Evolutionary conservation across 2,888 invertebrate genomes (phyloP).

Genomic region (Willowsia nigromaculata): DNA sequence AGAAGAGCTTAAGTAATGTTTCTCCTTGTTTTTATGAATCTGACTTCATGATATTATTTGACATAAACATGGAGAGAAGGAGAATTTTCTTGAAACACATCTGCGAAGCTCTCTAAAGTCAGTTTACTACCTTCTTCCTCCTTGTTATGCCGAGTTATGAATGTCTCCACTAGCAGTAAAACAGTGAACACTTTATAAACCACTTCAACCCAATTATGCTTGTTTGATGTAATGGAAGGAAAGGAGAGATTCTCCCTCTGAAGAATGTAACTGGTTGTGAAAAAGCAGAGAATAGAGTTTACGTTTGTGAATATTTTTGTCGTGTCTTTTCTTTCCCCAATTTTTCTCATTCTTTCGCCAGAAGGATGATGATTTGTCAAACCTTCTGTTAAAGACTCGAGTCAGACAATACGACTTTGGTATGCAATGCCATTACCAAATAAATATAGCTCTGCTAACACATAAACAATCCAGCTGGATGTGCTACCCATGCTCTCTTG

Average conservation of each 20-base stretch:
- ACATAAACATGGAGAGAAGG: neutral
- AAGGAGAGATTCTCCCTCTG: too few species aligned
- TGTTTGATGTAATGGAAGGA: neutral
- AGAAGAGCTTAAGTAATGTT: conserved; percentile 26
- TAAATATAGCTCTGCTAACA: too few species aligned
- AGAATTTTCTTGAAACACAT: conserved; percentile 41
- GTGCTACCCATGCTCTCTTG: too few species aligned
- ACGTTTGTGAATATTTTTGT: neutral
- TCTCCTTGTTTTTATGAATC: neutral
- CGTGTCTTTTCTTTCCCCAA: neutral
- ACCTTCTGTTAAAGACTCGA: neutral
- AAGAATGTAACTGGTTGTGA: neutral
- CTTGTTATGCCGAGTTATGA: neutral
- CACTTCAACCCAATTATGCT: conserved; percentile 14
- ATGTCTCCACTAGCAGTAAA: neutral
- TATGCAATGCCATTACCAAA: too few species aligned
- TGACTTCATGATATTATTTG: conserved; percentile 1
- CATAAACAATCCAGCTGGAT: too few species aligned
- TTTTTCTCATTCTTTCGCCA: conserved; percentile 20
- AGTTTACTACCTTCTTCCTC: neutral
- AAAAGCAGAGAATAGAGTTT: neutral
- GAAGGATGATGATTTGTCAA: neutral
- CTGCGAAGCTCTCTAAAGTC: neutral
- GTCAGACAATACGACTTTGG: too few species aligned
- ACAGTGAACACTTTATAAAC: neutral